Evolutionary conservation across 2,113 vertebrate species (phyloP).

Genomic region (Archilochus colubris): DNA sequence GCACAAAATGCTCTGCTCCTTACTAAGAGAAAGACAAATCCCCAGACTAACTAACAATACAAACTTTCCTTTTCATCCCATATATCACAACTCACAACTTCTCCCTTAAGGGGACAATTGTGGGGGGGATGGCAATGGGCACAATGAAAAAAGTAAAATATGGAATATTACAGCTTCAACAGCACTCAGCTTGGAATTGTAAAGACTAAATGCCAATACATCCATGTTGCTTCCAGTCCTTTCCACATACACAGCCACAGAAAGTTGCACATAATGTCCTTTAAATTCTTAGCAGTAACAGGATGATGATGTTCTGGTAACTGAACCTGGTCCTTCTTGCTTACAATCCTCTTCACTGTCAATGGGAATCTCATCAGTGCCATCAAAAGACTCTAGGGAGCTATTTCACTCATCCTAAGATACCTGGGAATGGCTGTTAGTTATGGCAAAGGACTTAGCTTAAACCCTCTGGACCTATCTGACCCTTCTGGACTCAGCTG

Average conservation of each 20-base stretch:
- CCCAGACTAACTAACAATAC: neutral
- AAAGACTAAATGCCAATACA: neutral
- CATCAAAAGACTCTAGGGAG: neutral
- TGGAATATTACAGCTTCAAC: neutral
- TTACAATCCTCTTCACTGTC: accelerated
- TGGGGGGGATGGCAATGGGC: accelerated
- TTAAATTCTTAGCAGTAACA: neutral
- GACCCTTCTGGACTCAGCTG: neutral
- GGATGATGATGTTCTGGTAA: too few species aligned
- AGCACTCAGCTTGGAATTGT: neutral
- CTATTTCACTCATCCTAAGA: neutral
- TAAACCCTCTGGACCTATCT: neutral
- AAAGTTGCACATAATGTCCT: neutral
- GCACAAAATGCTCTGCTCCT: neutral
- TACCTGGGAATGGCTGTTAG: too few species aligned
- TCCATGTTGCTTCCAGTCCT: neutral
- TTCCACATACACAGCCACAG: neutral
- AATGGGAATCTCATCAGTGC: neutral
- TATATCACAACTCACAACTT: neutral
- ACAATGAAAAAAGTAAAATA: neutral
- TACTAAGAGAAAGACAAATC: neutral
- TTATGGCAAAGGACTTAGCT: accelerated
- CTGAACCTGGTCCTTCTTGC: neutral
- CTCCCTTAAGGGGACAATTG: neutral
- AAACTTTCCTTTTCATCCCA: neutral